Base-by-base conservation (phyloP, 2,797 vertebrate genomes). In the Ciconia nigra region DNA sequence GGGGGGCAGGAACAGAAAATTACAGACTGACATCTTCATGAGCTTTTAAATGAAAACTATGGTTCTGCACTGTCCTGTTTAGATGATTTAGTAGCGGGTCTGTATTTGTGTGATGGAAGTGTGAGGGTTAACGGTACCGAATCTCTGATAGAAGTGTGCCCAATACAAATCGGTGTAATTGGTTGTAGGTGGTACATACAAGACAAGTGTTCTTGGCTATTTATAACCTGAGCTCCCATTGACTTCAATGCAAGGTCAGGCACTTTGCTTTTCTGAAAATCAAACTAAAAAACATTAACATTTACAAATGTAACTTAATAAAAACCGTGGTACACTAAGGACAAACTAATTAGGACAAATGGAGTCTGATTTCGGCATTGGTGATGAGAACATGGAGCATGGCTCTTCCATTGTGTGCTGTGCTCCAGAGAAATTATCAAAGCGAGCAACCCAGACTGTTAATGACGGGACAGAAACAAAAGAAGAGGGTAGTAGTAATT, bases 401-500 rank as follows among this genome's bases (percentile, higher is more conserved):
- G 65, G 81, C 47, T 59, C 52, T 26, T 22, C 52, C 15, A 2
- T 13, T 6, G 42, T 15, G 58, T 1, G 28, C 41, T 4, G 22
- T 0, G 7, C 62, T 33, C 11, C 16, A 4, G 39, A 16, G 22
- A 18, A 19, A 24, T 28, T 8, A 15, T 4, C 25, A 12, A 17
- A 22, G 73, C 10, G 14, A 46, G n/a, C 35, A 12, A 5, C n/a
- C 22, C 41, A 18, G 49, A 3, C 83, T 2, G 62, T 7, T 9
- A 19, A 13, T 21, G 5, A 7, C 0, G 22, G 33, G 46, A 5
- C 21, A 10, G 46, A 11, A 29, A 25, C 11, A 3, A 13, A 8
- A 26, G 54, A 7, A 33, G 62, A 66, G 37, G 37, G 52, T 13
- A 22, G 44, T 2, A 9, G 16, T 28, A 18, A 24, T 22, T 24